Conservation (phyloP, 1,140 invertebrate species). For the Proctacanthus coquilletti region DNA sequence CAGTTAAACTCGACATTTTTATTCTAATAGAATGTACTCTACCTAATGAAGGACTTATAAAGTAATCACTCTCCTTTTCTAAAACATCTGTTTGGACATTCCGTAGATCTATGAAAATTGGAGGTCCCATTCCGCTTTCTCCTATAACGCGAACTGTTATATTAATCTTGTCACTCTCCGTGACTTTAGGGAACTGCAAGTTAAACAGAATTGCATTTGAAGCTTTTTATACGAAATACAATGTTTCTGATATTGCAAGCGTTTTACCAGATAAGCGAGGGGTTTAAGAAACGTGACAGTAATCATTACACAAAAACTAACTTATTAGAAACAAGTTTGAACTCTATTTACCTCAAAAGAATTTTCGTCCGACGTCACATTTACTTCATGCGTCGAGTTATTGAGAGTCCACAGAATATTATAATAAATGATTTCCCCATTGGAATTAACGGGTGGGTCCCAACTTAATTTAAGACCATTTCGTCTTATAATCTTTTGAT, state of each 20-base stretch:
- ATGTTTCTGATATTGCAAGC: too few relatives aligned
- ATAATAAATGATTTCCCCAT: slow-evolving; percentile 24
- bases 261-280: too few relatives aligned
- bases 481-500: slow-evolving; percentile 15
- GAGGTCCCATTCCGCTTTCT: slow-evolving; percentile 22
- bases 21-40: slow-evolving; percentile 5
- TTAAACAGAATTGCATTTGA: too few relatives aligned
- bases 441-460: slow-evolving; percentile 22
- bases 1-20: too few relatives aligned
- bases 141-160: slow-evolving; percentile 24
- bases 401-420: slow-evolving; percentile 23
- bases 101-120: slow-evolving; percentile 21
- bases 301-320: not conserved
- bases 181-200: slow-evolving; percentile 23
- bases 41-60: slow-evolving; percentile 10
- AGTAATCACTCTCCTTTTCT: not conserved
- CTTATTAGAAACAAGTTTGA: not conserved
- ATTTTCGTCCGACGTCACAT: slow-evolving; percentile 15
- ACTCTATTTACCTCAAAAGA: not conserved
- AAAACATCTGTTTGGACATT: slow-evolving; percentile 8
- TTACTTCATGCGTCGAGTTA: slow-evolving; percentile 22
- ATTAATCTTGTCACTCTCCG: slow-evolving; percentile 22
- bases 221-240: too few relatives aligned
- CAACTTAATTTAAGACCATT: slow-evolving; percentile 22
- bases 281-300: too few relatives aligned